These are phyloP conservation scores for Atethmia centrago DNA, from an alignment of 2,888 invertebrate genomes.

Conservation along the genomic window DNA sequence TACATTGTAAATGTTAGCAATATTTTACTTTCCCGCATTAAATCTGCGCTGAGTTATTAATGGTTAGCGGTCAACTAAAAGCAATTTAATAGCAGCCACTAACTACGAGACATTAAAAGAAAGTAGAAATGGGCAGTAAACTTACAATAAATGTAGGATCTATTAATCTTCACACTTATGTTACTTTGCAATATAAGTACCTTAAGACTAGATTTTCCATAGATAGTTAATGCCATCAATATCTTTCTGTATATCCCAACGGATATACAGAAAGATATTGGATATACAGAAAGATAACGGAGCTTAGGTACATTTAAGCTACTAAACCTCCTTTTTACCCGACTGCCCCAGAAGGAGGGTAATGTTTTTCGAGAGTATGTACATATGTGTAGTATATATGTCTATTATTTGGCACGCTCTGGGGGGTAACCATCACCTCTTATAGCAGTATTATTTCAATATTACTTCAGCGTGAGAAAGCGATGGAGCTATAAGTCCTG, in stretches of 20 bases:
- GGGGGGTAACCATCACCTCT: too few relatives aligned
- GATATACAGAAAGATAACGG: too few relatives aligned
- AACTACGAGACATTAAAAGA: constrained; percentile 61
- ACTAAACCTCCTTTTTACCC: not conserved
- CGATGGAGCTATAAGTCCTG: too few relatives aligned
- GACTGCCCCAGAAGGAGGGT: too few relatives aligned
- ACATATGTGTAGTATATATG: too few relatives aligned
- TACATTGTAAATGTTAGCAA: constrained; percentile 59
- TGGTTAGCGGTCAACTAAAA: constrained; percentile 64
- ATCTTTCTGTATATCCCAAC: not conserved
- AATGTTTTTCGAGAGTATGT: too few relatives aligned
- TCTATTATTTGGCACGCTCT: too few relatives aligned
- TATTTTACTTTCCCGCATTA: constrained; percentile 60
- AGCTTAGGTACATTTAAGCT: too few relatives aligned
- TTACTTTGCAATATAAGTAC: constrained; percentile 27
- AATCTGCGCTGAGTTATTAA: constrained; percentile 63
- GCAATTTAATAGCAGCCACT: constrained; percentile 65
- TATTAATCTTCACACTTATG: constrained; percentile 43
- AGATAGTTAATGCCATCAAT: constrained; percentile 15
- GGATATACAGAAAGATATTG: too few relatives aligned
- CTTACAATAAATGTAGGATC: constrained; percentile 40
- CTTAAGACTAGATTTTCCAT: not conserved
- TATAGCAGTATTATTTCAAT: too few relatives aligned
- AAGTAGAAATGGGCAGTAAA: constrained; percentile 57
- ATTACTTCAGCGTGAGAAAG: too few relatives aligned